Evolutionary conservation across 2,797 vertebrate species (phyloP).

Genomic region (Pterois miles): DNA sequence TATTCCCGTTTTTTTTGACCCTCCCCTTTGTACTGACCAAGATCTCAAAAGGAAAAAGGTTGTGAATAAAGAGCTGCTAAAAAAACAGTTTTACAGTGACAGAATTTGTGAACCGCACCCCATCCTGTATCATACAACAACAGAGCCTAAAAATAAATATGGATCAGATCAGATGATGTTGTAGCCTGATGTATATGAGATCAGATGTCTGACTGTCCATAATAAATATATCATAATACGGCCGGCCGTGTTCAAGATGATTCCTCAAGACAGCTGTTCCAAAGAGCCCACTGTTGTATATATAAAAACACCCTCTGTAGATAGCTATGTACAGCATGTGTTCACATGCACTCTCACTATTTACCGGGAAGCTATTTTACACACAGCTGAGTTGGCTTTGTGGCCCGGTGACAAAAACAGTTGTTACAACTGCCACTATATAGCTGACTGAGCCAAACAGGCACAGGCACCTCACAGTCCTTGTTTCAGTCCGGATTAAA

Average conservation of each 20-base stretch:
- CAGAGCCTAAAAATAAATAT: not conserved
- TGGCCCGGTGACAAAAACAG: not conserved
- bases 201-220: not conserved
- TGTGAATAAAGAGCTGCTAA: not conserved
- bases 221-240: not conserved
- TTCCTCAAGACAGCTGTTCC: constrained; percentile 6
- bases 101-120: not conserved
- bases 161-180: not conserved
- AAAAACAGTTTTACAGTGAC: not conserved
- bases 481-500: not conserved
- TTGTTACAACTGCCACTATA: not conserved
- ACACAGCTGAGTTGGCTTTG: not conserved
- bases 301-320: not conserved
- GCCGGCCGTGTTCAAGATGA: not conserved
- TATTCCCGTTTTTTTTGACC: not conserved
- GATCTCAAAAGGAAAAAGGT: not conserved
- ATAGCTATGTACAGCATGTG: not conserved
- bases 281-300: not conserved
- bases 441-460: not conserved
- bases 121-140: not conserved
- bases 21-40: not conserved
- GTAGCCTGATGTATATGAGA: not conserved
- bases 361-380: not conserved
- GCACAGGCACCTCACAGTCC: not conserved
- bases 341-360: not conserved